phyloP scores from a whole-genome alignment of 2,888 invertebrate species.

The Hemaris fuciformis region DNA sequence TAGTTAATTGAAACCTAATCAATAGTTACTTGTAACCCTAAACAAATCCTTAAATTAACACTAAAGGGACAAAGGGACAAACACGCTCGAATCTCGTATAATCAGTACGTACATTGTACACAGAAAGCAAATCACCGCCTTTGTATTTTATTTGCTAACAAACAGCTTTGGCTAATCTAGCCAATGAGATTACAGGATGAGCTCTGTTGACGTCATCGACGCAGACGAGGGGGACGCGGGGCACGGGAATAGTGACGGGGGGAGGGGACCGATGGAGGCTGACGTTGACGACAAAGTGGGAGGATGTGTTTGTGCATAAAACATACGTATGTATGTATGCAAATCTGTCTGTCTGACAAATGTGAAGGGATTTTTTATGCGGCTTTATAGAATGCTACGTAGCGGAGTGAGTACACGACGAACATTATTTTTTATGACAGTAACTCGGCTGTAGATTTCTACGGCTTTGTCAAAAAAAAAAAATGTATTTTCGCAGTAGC shows the following conservation, averaged over 20 bases:
- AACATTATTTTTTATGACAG: neutral
- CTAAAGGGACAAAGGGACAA: neutral
- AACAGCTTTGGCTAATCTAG: conserved; percentile 28
- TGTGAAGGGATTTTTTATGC: neutral
- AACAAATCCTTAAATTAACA: no score
- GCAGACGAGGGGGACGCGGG: conserved; percentile 19
- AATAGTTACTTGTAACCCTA: neutral
- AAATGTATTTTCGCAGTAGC: no score
- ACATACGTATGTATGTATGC: neutral
- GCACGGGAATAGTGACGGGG: neutral
- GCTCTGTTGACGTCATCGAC: conserved; percentile 36
- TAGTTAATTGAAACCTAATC: no score
- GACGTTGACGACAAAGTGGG: neutral
- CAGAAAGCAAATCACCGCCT: conserved; percentile 4
- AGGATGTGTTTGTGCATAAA: neutral
- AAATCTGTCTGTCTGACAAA: neutral
- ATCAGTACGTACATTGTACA: neutral
- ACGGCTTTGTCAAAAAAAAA: no score
- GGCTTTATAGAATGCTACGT: neutral
- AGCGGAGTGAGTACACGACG: neutral
- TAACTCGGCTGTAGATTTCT: no score
- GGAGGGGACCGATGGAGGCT: neutral
- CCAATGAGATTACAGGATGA: conserved; percentile 33
- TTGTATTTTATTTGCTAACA: conserved; percentile 17
- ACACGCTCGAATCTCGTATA: neutral